These are phyloP conservation scores for Cepphus grylle DNA, from an alignment of 2,113 vertebrate genomes.

Conservation along the genomic window DNA sequence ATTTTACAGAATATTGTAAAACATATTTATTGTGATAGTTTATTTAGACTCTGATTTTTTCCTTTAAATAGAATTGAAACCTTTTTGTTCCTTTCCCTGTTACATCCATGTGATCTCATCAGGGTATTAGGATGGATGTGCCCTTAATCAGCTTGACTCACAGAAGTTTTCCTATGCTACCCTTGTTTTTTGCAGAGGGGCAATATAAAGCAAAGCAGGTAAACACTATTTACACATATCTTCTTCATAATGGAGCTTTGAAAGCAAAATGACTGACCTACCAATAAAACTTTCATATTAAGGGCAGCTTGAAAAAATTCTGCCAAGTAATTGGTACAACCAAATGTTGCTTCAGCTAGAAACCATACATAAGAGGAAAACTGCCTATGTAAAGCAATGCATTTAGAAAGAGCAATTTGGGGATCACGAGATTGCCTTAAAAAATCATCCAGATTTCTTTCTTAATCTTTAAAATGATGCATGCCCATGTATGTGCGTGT, in stretches of 20 bases:
- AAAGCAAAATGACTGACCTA: background rate
- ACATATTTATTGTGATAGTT: slow-evolving; percentile 28
- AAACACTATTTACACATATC: background rate
- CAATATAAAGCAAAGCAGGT: background rate
- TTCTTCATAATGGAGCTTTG: background rate
- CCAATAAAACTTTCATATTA: background rate
- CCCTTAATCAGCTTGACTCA: background rate
- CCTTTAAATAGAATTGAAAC: background rate
- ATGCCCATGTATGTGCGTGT: rapidly evolving
- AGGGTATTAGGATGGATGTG: background rate
- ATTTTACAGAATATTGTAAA: slow-evolving; percentile 37
- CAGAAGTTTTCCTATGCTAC: background rate
- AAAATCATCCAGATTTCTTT: background rate
- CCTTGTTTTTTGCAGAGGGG: background rate
- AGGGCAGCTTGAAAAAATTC: background rate
- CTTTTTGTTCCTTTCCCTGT: slow-evolving; percentile 1
- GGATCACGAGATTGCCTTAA: background rate
- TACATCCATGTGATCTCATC: slow-evolving; percentile 22
- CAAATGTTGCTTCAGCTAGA: background rate
- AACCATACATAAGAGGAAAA: background rate
- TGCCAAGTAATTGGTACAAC: background rate
- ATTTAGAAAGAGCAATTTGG: background rate
- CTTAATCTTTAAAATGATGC: background rate
- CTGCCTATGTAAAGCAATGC: background rate
- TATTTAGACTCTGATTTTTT: slow-evolving; percentile 19